Evolutionary conservation across 1,140 invertebrate species (phyloP), one percentile per base, ranked within the genome.

Genomic region (Formica exsecta): DNA sequence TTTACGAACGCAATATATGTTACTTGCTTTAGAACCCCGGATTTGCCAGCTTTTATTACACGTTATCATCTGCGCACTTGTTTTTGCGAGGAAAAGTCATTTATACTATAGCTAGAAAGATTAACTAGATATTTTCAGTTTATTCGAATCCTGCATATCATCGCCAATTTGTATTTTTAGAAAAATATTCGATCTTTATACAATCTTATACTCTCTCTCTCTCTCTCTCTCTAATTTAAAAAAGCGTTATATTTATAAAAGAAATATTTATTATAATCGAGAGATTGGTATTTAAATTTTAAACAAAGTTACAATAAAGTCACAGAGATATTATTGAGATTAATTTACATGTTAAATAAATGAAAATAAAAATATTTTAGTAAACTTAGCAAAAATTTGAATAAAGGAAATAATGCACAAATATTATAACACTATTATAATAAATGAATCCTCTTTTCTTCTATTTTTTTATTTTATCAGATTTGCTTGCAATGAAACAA

Each of bases 11-110:
- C 54, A 59, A 73, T 81, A 44, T 71, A 61, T 25, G 48, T 44
- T 13, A 44, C 38, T 59, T 41, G 29, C 64, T 68, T 6, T 38
- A 73, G 51, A 83, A 32, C 19, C 36, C n/a, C 9, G 79, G 79
- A 73, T 83, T 74, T 83, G 32, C 68, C 19, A 22, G 13, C 54
- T 73, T 80, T 83, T 83, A 83, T 83, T 74, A 61, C 54, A 62
- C 68, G 66, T 83, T 83, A 74, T 83, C 51, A 68, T 48, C 54
- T 59, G 66, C 66, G 54, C 54, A 70, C 68, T 81, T 81, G 66
- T 61, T 81, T 73, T 81, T 7, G 68, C 41, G 19, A 61, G 32
- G 54, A 83, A 83, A 83, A 83, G 68, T 13, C 54, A 29, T 73
- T 70, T 22, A 83, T 11, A 70, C 13, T 61, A 16, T 32, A 61